phyloP scores from a whole-genome alignment of 1,140 invertebrate genomes.

The Rhopalosiphum padi region DNA sequence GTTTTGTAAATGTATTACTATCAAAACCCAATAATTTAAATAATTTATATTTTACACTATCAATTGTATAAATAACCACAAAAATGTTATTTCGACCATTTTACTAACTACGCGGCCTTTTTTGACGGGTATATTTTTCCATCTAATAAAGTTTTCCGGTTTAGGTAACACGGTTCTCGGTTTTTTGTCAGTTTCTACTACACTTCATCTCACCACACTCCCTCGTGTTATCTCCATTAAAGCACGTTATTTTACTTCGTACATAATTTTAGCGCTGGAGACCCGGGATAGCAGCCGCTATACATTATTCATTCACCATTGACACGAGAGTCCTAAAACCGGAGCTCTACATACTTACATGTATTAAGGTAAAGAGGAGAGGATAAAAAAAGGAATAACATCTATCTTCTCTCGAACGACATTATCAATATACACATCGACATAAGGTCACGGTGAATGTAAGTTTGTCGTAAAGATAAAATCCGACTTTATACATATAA shows the following conservation, averaged over 20 bases:
- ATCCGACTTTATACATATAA: neutral
- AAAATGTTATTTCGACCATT: conserved; percentile 7
- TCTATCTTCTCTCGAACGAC: conserved; percentile 33
- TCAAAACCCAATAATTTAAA: neutral
- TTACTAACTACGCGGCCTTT: neutral
- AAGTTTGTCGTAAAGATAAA: neutral
- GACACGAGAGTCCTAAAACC: conserved; percentile 53
- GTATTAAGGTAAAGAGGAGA: conserved; percentile 7
- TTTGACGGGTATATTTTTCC: conserved; percentile 47
- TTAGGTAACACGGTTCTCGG: conserved; percentile 28
- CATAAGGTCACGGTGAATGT: neutral
- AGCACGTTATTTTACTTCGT: conserved; percentile 47
- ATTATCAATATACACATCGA: conserved; percentile 53
- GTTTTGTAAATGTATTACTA: neutral
- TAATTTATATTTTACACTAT: neutral
- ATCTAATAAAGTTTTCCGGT: conserved; percentile 54
- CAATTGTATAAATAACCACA: conserved; percentile 23
- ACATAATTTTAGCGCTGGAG: conserved; percentile 23
- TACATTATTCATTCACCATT: conserved; percentile 55
- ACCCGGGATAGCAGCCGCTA: neutral
- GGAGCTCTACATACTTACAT: conserved; percentile 18
- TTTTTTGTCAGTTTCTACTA: conserved; percentile 26
- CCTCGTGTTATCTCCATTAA: conserved; percentile 28
- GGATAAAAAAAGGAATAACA: conserved; percentile 29
- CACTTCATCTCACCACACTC: neutral